Base-by-base conservation (phyloP, 2,797 vertebrate species). In the Parauchenoglanis ngamensis region DNA sequence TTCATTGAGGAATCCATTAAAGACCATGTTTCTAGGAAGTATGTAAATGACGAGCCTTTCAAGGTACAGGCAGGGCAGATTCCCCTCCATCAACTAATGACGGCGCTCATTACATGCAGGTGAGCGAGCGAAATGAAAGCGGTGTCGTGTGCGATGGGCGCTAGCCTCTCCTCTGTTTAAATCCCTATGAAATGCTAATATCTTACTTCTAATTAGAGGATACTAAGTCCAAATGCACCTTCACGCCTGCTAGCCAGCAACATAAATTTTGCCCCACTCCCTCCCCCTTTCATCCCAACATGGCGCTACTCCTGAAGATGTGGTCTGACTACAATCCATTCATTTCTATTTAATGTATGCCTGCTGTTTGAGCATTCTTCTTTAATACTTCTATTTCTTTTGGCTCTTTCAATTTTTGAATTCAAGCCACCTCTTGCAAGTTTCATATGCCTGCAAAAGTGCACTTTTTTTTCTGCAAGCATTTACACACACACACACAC, bases 51-150 rank as follows among this genome's bases (percentile, higher is more conserved):
- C 95, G 95, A 96, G 97, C 96, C 97, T 99, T 99, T 99, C 97
- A 99, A 99, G 97, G 97, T 97, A 98, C 96, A 96, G 96, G 96
- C 92, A 93, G 96, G 96, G 97, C 97, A 97, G 86, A 98, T 97
- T 98, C 97, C 97, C 96, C 97, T 99, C 97, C 96, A 98, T 99
- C 98, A 99, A 97, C 97, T 99, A 99, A 99, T 98, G 98, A 99
- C 97, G 97, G 96, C 95, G 95, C 98, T 99, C 98, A 98, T 99
- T 99, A 99, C 97, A 96, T 96, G 95, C 96, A 96, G 96, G 68
- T 80, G 77, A 97, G 97, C 96, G 97, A 96, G 96, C 95, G 95
- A 96, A 98, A 99, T 98, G 97, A 99, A 98, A 97, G 97, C 95
- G 94, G 96, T 95, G 96, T 96, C 95, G 96, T 96, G 96, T n/a